These are phyloP conservation scores for Timema cristinae DNA, from an alignment of 2,888 invertebrate genomes.

Conservation along the genomic window DNA sequence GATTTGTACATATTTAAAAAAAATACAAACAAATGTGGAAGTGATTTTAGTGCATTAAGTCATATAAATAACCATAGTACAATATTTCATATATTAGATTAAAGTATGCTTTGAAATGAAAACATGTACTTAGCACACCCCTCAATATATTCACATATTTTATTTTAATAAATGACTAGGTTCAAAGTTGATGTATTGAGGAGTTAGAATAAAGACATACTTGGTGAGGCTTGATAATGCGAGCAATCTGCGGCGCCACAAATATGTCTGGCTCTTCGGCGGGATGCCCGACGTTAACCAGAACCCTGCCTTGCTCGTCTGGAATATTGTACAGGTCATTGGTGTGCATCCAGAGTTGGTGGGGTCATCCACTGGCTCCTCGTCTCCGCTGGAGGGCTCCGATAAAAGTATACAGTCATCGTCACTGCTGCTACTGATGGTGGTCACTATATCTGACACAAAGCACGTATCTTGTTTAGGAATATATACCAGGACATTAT, in stretches of 20 bases:
- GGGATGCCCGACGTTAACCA: constrained; percentile 91
- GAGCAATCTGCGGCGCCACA: constrained; percentile 84
- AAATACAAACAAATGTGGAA: no score
- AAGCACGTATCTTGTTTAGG: neutral
- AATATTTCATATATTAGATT: no score
- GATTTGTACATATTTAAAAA: no score
- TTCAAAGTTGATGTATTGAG: neutral
- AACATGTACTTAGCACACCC: neutral
- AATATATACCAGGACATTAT: neutral
- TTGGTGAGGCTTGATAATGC: constrained; percentile 94
- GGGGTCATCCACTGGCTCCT: constrained; percentile 77
- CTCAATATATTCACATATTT: neutral
- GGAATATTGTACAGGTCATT: constrained; percentile 89
- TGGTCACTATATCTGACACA: constrained; percentile 64
- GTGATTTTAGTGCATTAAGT: no score
- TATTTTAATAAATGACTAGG: neutral
- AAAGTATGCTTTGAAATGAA: neutral
- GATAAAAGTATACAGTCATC: constrained; percentile 85
- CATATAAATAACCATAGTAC: no score
- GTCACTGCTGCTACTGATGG: constrained; percentile 68
- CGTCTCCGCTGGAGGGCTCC: constrained; percentile 74
- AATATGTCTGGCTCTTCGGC: constrained; percentile 87
- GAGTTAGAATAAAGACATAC: constrained; percentile 44
- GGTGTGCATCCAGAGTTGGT: constrained; percentile 91
- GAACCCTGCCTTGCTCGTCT: constrained; percentile 85